Evolutionary conservation across 2,797 vertebrate species (phyloP), one percentile per base, ranked within the genome.

Genomic region (Galago senegalensis): DNA sequence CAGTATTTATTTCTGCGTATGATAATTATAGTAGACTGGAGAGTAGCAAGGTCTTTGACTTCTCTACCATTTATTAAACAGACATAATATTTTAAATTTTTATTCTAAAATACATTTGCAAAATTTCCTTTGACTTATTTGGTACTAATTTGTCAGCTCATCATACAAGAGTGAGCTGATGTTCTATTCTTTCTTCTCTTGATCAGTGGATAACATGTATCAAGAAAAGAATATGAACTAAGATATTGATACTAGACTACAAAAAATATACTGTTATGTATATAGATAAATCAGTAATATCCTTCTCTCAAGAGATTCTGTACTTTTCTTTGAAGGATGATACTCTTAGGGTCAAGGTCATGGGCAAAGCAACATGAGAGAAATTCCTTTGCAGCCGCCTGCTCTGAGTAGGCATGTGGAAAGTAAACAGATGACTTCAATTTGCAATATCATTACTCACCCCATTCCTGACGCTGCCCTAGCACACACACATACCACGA

Each of bases 351-450:
- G 90, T 97, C 83, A 95, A 98, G 91, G 92, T 97, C 85, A 91
- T 60, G 80, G 95, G 84, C 84, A 96, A 94, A 93, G 89, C 77
- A 96, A 70, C 70, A 93, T 87, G 97, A 87, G 94, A 97, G 75
- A 97, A 97, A 98, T 97, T 97, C 95, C n/a, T 95, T 53, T 87
- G 85, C 91, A 97, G 87, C 29, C 90, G 82, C 70, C 92, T 83
- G 53, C 79, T 87, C 49, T 83, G 53, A 95, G 65, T 56, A 88
- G 79, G 46, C 61, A 40, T 92, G 77, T 93, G 43, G 96, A 96
- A 94, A 95, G 79, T 95, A 96, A 96, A 86, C 98, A 98, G 96
- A 97, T 97, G 98, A 97, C 95, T 97, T 96, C 96, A 97, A 97
- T 97, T 97, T 97, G 69, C 63, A 80, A 27, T 79, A 60, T 86